Evolutionary conservation across 2,113 vertebrate species (phyloP).

Genomic region (Callipepla californica): DNA sequence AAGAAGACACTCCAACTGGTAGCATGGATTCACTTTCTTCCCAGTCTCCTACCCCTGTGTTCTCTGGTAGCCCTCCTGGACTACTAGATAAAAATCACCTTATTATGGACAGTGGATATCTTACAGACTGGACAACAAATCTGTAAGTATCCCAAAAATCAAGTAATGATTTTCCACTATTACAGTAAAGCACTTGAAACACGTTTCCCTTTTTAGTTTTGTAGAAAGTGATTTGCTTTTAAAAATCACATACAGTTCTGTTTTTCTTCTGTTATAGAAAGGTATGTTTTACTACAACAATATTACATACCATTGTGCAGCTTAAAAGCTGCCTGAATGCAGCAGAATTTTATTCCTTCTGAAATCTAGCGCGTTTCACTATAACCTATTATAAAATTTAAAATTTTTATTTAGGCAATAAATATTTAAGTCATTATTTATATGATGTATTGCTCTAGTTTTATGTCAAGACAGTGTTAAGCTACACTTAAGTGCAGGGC

Average conservation of each 20-base stretch:
- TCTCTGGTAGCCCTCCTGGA: conserved; percentile 76
- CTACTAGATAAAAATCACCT: conserved; percentile 79
- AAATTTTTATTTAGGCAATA: not conserved
- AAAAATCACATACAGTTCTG: not conserved
- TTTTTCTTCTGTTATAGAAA: not conserved
- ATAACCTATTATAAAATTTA: not conserved
- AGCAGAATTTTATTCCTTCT: not conserved
- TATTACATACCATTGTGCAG: not conserved
- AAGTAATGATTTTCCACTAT: not conserved
- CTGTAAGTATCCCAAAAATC: conserved; percentile 68
- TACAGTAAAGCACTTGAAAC: not conserved
- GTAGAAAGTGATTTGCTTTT: not conserved
- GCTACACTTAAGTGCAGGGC: not conserved
- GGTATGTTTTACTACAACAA: too few species aligned
- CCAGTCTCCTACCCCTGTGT: conserved; percentile 83
- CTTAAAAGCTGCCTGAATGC: not conserved
- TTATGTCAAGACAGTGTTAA: not conserved
- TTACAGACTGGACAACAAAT: conserved; percentile 71
- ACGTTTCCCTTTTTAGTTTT: not conserved
- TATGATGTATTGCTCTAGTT: not conserved
- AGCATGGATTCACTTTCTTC: conserved; percentile 94
- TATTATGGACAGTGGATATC: conserved; percentile 62
- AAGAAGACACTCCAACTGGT: conserved; percentile 87
- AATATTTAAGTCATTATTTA: not conserved
- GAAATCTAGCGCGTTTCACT: not conserved